Evolutionary conservation across 2,113 vertebrate species (phyloP), one percentile per base, ranked within the genome.

Genomic region (Himantopus leucocephalus): DNA sequence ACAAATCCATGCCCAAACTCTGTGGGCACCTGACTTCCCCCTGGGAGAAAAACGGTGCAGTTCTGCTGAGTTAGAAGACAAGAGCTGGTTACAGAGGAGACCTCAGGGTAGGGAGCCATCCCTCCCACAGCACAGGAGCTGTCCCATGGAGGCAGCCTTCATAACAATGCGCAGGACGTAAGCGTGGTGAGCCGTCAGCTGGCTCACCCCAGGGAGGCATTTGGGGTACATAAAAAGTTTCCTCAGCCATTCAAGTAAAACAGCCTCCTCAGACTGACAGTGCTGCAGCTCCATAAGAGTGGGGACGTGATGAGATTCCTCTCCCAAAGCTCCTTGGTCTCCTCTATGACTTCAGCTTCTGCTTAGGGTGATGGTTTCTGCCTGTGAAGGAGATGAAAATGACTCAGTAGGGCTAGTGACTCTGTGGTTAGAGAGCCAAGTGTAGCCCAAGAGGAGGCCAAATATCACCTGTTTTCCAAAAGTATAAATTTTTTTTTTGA

Each of bases 1-100:
- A 83, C 58, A 96, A 96, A 89, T 92, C 48, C 59, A 66, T 88
- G 79, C 60, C 77, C 91, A 92, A 41, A 68, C 60, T 81, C 92
- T 48, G 52, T 56, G 52, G 92, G 83, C 66, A 86, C 47, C 85
- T 91, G 66, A 71, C 55, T 56, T 87, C 52, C 86, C 43, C 75
- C 56, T 52, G 64, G 56, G 88, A 94, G 70, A 9, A 86, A 90
- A 88, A 79, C 1, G 11, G 67, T 37, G 12, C 50, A 14, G 34
- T 78, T 94, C 63, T 93, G 77, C 67, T 75, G 81, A 92, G 85
- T 29, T 72, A 94, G 85, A 79, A 70, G 80, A 74, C 19, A 63
- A 67, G 29, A 84, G 32, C 19, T 85, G 68, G 64, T 85, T 94
- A 53, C 73, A 64, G 60, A 88, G 58, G 43, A 80, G 43, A 75